These are phyloP conservation scores for Eristalinus aeneus DNA, from an alignment of 2,888 invertebrate genomes.

Conservation along the genomic window DNA sequence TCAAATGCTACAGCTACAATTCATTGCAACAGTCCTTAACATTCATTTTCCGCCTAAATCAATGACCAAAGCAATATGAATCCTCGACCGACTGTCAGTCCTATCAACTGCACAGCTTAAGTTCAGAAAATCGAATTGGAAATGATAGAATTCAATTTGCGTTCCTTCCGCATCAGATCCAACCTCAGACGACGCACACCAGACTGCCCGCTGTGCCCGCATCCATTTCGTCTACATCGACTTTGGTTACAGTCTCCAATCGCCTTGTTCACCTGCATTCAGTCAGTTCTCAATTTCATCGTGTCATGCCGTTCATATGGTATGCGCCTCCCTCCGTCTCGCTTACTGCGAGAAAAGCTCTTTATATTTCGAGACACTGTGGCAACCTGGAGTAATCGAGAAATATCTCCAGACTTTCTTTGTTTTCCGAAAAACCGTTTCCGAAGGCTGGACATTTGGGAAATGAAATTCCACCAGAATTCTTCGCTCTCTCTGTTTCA, in stretches of 20 bases:
- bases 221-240: not conserved
- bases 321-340: not conserved
- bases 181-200: slow-evolving; percentile 38
- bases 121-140: slow-evolving; percentile 49
- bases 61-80: not conserved
- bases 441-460: slow-evolving; percentile 50
- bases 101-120: slow-evolving; percentile 43
- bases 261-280: slow-evolving; percentile 8
- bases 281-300: slow-evolving; percentile 53
- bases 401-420: slow-evolving; percentile 43
- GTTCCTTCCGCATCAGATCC: slow-evolving; percentile 24
- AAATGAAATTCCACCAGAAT: slow-evolving; percentile 48
- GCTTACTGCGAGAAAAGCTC: not conserved
- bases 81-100: slow-evolving; percentile 14
- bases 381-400: slow-evolving; percentile 1
- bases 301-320: slow-evolving; percentile 26
- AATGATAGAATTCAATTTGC: slow-evolving; percentile 65
- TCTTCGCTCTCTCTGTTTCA: not conserved
- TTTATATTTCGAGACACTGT: not conserved
- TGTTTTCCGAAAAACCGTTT: slow-evolving; percentile 44
- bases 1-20: no score
- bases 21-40: no score
- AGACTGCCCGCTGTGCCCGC: slow-evolving; percentile 29
- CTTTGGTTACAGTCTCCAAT: not conserved
- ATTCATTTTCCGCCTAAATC: no score